These are phyloP conservation scores for Cottus gobio DNA, from an alignment of 2,113 vertebrate species.

Conservation along the genomic window DNA sequence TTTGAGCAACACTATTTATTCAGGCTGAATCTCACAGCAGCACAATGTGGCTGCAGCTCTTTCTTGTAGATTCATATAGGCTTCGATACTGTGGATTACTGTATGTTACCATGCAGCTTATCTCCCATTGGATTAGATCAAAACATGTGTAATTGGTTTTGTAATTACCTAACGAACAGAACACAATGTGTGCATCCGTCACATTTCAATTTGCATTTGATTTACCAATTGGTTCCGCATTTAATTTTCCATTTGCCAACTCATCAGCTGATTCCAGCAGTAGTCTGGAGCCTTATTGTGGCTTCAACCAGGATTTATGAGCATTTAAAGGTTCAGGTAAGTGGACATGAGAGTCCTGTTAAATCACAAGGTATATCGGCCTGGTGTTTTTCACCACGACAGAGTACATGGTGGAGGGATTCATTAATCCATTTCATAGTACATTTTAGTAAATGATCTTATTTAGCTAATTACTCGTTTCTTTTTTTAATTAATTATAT, in stretches of 20 bases:
- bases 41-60: not conserved
- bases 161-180: conserved; percentile 36
- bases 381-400: not conserved
- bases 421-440: not conserved
- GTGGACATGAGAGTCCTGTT: not conserved
- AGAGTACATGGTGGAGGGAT: not conserved
- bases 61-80: conserved; percentile 11
- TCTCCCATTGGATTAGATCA: conserved; percentile 29
- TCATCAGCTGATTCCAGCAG: conserved; percentile 11
- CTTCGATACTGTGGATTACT: conserved; percentile 35
- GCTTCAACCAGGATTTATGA: not conserved
- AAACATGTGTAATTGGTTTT: conserved; percentile 46
- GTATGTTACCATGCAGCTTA: conserved; percentile 26
- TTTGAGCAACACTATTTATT: not conserved
- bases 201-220: conserved; percentile 53
- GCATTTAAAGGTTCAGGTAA: not conserved
- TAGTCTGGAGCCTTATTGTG: conserved; percentile 12
- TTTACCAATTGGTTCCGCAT: conserved; percentile 40
- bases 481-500: not conserved
- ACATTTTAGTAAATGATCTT: not conserved
- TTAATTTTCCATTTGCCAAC: conserved; percentile 48
- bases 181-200: conserved; percentile 17
- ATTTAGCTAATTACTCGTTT: not conserved
- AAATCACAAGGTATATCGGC: not conserved
- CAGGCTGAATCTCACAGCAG: not conserved